These are phyloP conservation scores for Pterocles gutturalis DNA, from an alignment of 2,113 vertebrate species.

Conservation along the genomic window DNA sequence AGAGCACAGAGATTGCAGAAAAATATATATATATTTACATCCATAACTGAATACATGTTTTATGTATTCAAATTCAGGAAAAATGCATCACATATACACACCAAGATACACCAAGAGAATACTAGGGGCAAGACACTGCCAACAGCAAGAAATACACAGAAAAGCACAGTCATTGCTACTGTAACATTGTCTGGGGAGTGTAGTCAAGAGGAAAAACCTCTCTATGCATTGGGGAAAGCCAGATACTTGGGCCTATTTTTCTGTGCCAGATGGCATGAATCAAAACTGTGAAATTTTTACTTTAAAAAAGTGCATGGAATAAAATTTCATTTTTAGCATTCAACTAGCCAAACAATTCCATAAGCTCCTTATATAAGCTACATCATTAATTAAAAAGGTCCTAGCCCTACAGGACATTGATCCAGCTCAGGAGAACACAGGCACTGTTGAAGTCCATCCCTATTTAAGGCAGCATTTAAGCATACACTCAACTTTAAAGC, in stretches of 20 bases:
- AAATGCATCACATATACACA: slow-evolving; percentile 38
- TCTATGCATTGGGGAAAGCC: not conserved
- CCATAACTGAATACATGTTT: slow-evolving; percentile 33
- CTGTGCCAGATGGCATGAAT: not conserved
- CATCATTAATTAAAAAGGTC: slow-evolving; percentile 9
- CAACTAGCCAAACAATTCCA: not conserved
- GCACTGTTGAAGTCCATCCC: slow-evolving; percentile 32
- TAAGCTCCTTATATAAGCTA: not conserved
- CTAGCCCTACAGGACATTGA: not conserved
- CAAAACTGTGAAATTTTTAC: not conserved
- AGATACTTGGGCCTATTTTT: not conserved
- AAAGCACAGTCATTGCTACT: slow-evolving; percentile 45
- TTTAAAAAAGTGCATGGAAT: slow-evolving; percentile 12
- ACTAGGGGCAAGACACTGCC: slow-evolving; percentile 23
- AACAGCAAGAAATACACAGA: slow-evolving; percentile 47
- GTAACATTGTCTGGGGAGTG: not conserved
- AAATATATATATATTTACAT: slow-evolving; percentile 35
- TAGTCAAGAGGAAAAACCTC: slow-evolving; percentile 4
- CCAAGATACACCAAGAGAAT: slow-evolving; percentile 45
- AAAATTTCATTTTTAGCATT: not conserved
- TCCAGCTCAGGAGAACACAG: slow-evolving; percentile 37
- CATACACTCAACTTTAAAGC: slow-evolving; percentile 25
- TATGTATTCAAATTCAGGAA: slow-evolving; percentile 24
- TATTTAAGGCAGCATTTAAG: slow-evolving; percentile 61
- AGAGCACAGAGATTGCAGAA: slow-evolving; percentile 40